Evolutionary conservation across 2,113 vertebrate genomes (phyloP), one percentile per base, ranked within the genome.

Genomic region (Grallaria varia): DNA sequence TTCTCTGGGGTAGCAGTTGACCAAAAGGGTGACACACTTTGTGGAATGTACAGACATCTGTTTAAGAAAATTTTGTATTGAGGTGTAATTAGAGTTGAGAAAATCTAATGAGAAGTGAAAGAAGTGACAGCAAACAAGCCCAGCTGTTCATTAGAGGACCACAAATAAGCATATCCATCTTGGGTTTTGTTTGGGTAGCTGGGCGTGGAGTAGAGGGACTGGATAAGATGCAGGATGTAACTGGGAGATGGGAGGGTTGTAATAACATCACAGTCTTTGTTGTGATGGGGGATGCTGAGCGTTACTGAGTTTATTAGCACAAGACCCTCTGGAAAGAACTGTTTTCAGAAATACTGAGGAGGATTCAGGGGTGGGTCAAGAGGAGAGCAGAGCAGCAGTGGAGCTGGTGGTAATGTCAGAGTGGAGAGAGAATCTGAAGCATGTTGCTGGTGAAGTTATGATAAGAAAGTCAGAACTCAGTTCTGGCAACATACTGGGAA

Each of bases 11-110:
- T 28, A 79, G 62, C 10, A 40, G 37, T 49, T 89, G 40, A 56
- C n/a, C 23, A 35, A 24, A 92, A 78, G 8, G 23, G 3, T 3
- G 8, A 0, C 12, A 20, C 1, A 1, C 24, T 72, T 72, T 8
- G 2, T 45, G n/a, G n/a, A 37, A 55, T 19, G 9, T 49, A 25
- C 21, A 42, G 56, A 8, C 19, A 16, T 14, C 7, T 63, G 18
- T n/a, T 88, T 11, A 72, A 87, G 69, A 59, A 63, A 50, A 30
- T 7, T 44, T 30, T 56, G 14, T 50, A 7, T 60, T 24, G 52
- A 59, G 7, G 5, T 84, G 8, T 56, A 50, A n/a, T 39, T 68
- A 47, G 39, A 47, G 28, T 78, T 84, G 63, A 74, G 73, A 42
- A 68, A 90, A 55, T 33, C 33, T 63, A 37, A 39, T 67, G 37